A percentile compares a stretch with the other conserved stretches of the same genome.
phyloP scores from a whole-genome alignment of 2,113 vertebrate genomes.

The Rhinopithecus roxellana region DNA sequence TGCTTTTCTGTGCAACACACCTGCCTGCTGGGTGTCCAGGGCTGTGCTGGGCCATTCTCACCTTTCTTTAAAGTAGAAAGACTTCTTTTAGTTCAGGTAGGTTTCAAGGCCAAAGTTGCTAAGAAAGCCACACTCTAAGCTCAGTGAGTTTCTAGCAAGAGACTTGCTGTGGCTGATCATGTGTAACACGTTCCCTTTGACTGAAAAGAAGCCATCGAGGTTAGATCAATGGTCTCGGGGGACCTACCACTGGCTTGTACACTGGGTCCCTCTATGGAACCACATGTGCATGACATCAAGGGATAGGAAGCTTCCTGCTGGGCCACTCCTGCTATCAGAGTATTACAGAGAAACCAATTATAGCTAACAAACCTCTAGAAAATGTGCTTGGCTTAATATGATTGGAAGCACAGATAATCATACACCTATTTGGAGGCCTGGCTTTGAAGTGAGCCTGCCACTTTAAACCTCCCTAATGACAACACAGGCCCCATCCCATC shows the following conservation, averaged over 20 bases:
- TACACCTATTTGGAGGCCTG: neutral
- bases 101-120: neutral
- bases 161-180: neutral
- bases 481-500: rapidly evolving
- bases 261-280: neutral
- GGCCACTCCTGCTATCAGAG: neutral
- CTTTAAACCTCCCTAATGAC: neutral
- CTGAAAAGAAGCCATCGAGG: neutral
- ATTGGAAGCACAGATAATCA: rapidly evolving
- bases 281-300: neutral
- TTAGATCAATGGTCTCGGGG: rapidly evolving
- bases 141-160: neutral
- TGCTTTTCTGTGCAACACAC: neutral
- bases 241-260: no score
- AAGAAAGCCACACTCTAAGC: neutral
- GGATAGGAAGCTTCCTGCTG: neutral
- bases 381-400: neutral
- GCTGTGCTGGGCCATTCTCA: rapidly evolving
- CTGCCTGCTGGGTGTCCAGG: neutral
- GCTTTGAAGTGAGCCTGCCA: neutral
- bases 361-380: neutral
- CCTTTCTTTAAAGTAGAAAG: no score
- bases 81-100: neutral
- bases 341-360: neutral
- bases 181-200: rapidly evolving